Percentiles rank a stretch among this genome's conserved stretches.
These are phyloP conservation scores for Euzetes globulus DNA, from an alignment of 2,888 invertebrate species.

Conservation along the genomic window DNA sequence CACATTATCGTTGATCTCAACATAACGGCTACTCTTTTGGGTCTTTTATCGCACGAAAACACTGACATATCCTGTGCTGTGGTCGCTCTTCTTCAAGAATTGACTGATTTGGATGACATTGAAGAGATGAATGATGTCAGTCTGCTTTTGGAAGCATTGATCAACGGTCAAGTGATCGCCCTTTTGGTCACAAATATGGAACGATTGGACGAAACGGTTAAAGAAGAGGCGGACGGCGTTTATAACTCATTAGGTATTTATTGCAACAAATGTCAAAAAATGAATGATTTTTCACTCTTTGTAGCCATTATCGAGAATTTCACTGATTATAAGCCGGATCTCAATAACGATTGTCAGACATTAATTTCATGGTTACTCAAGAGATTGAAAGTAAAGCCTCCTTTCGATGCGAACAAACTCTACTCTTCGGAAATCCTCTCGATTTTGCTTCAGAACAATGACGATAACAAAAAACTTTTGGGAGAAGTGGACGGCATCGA, in stretches of 20 bases:
- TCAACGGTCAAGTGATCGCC: constrained; percentile 82
- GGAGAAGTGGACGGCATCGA: constrained; percentile 96
- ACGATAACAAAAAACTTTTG: constrained; percentile 55
- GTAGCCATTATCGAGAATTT: constrained; percentile 87
- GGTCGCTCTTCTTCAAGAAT: constrained; percentile 66
- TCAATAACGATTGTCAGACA: constrained; percentile 79
- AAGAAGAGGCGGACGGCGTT: constrained; percentile 92
- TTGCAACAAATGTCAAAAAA: too few relatives aligned
- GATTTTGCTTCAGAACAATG: constrained; percentile 83
- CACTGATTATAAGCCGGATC: constrained; percentile 76
- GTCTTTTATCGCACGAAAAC: constrained; percentile 90
- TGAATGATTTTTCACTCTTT: constrained; percentile 39
- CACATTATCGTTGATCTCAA: constrained; percentile 79
- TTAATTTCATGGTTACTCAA: constrained; percentile 85
- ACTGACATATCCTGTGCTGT: constrained; percentile 72
- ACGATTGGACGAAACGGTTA: constrained; percentile 80
- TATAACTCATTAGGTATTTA: constrained; percentile 74
- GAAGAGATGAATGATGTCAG: constrained; percentile 84
- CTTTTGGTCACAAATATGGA: constrained; percentile 60
- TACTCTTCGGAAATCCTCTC: constrained; percentile 94
- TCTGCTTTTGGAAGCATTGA: constrained; percentile 72
- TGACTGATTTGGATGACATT: constrained; percentile 93
- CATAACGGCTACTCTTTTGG: constrained; percentile 80
- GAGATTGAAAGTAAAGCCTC: constrained; percentile 69
- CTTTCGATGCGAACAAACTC: constrained; percentile 89